phyloP scores from a whole-genome alignment of 1,140 invertebrate genomes.

The Oncopeltus fasciatus region DNA sequence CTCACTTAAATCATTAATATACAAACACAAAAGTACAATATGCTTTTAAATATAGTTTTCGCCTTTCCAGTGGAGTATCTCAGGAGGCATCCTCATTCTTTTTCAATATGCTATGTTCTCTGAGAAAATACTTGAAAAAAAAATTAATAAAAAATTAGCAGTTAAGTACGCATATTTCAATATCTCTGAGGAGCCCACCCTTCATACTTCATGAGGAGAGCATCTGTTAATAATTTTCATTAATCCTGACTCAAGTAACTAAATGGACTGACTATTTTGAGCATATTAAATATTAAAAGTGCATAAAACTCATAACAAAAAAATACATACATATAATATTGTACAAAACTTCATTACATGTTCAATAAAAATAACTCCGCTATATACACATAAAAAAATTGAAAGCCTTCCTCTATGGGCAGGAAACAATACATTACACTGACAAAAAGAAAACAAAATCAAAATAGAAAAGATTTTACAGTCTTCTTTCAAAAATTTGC shows the following conservation, averaged over 20 bases:
- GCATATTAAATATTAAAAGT: not conserved
- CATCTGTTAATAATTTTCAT: too few relatives aligned
- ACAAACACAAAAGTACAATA: too few relatives aligned
- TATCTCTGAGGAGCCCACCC: not conserved
- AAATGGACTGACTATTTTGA: not conserved
- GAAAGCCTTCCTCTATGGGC: not conserved
- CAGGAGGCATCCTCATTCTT: too few relatives aligned
- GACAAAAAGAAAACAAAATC: not conserved
- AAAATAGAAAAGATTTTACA: not conserved
- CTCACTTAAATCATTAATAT: too few relatives aligned
- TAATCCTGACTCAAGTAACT: not conserved
- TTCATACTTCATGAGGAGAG: not conserved
- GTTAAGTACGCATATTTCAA: not conserved
- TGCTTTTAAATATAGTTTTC: too few relatives aligned
- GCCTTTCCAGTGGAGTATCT: too few relatives aligned
- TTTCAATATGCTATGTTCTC: too few relatives aligned
- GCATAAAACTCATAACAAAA: not conserved
- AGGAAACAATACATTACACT: not conserved
- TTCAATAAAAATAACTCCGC: not conserved
- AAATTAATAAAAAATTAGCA: not conserved
- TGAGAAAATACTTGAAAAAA: too few relatives aligned
- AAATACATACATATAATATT: too few relatives aligned
- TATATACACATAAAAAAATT: conserved; percentile 1
- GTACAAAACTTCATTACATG: not conserved
- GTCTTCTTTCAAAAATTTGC: not conserved